phyloP scores from a whole-genome alignment of 2,797 vertebrate species.

The Hydrolagus colliei region DNA sequence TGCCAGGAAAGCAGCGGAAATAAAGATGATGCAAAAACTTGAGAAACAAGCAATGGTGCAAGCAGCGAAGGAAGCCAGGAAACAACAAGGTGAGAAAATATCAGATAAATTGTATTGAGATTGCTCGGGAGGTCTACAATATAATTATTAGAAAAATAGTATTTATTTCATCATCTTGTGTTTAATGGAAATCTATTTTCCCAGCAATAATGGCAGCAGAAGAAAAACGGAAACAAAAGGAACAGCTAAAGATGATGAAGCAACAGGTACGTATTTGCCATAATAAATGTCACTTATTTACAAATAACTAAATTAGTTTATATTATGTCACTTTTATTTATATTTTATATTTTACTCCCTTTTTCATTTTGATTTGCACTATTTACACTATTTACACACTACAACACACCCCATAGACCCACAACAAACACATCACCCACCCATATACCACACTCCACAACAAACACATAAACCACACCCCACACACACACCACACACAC shows the following conservation, averaged over 20 bases:
- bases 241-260: constrained; percentile 89
- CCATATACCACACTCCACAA: too few relatives aligned
- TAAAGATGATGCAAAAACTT: constrained; percentile 86
- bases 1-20: constrained; percentile 86
- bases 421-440: too few relatives aligned
- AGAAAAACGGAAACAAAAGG: constrained; percentile 83
- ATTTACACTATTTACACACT: constrained; percentile 33
- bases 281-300: background rate
- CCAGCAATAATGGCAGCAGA: constrained; percentile 86
- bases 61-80: constrained; percentile 86
- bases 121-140: constrained; percentile 15
- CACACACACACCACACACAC: too few relatives aligned
- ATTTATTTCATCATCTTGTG: background rate
- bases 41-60: constrained; percentile 85
- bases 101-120: constrained; percentile 30
- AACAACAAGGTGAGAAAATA: constrained; percentile 70
- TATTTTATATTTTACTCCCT: background rate
- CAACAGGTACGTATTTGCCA: constrained; percentile 67
- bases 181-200: constrained; percentile 36
- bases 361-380: background rate
- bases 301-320: constrained; percentile 22
- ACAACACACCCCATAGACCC: constrained; percentile 40
- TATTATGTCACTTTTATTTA: background rate
- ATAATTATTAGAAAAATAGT: constrained; percentile 5
- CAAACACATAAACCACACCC: too few relatives aligned